Evolutionary conservation across 2,888 invertebrate species (phyloP).

Genomic region (Formica aserva): DNA sequence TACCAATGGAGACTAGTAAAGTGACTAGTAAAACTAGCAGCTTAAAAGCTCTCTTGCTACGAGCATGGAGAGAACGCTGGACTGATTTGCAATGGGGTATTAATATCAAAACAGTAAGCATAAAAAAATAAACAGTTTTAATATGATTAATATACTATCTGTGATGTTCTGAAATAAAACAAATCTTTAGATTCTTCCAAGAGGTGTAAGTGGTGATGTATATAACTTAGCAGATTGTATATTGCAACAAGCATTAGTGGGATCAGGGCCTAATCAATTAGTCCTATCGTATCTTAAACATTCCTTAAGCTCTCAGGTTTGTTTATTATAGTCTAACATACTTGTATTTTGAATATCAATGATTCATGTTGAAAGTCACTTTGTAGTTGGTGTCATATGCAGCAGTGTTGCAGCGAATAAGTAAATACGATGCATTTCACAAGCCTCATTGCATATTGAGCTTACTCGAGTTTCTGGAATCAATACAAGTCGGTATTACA

Average conservation of each 20-base stretch:
- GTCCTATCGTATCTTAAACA: slow-evolving; percentile 97
- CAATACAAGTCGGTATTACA: slow-evolving; percentile 88
- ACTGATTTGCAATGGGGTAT: slow-evolving; percentile 98
- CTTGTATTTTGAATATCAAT: background rate
- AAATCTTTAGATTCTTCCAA: slow-evolving; percentile 89
- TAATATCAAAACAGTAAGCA: slow-evolving; percentile 94
- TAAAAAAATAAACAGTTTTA: background rate
- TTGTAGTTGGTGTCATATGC: slow-evolving; percentile 93
- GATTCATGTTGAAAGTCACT: slow-evolving; percentile 24
- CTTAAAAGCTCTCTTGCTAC: slow-evolving; percentile 91
- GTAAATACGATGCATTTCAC: slow-evolving; percentile 94
- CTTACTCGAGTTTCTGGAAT: slow-evolving; percentile 94
- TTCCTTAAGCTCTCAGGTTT: slow-evolving; percentile 93
- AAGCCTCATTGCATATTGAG: slow-evolving; percentile 96
- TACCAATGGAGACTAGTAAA: slow-evolving; percentile 90
- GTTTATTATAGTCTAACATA: background rate
- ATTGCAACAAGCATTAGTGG: slow-evolving; percentile 96
- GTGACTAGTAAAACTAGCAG: slow-evolving; percentile 94
- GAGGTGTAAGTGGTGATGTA: slow-evolving; percentile 97
- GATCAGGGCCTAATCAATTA: slow-evolving; percentile 96
- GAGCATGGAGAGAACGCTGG: slow-evolving; percentile 98
- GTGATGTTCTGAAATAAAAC: background rate
- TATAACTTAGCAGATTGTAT: slow-evolving; percentile 97
- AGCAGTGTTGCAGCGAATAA: slow-evolving; percentile 94
- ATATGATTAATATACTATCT: background rate